Conservation (phyloP, 2,113 vertebrate genomes). For the Ceyx cyanopectus region DNA sequence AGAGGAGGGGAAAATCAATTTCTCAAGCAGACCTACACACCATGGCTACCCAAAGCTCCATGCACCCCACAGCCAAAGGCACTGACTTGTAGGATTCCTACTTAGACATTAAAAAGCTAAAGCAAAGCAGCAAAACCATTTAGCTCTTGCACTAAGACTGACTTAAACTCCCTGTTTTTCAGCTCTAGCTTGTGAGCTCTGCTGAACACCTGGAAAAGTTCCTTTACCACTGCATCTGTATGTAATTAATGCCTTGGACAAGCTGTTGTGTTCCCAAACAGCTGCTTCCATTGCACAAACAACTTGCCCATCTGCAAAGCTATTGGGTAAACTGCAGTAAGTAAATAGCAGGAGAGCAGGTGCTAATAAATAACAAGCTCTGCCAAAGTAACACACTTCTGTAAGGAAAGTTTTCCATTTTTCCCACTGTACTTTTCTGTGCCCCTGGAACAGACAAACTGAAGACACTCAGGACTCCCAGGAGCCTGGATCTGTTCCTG, state of each 20-base stretch:
- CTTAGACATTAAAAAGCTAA: background rate
- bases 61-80: background rate
- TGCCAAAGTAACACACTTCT: slow-evolving; percentile 14
- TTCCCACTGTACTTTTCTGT: background rate
- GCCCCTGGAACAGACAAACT: background rate
- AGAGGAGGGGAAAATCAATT: background rate
- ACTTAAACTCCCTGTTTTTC: background rate
- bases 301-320: slow-evolving; percentile 62
- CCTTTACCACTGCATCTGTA: slow-evolving; percentile 25
- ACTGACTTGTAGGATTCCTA: background rate
- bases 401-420: background rate
- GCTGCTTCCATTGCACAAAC: slow-evolving; percentile 59
- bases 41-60: background rate
- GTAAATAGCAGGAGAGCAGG: slow-evolving; percentile 70
- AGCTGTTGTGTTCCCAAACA: slow-evolving; percentile 63
- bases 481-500: background rate
- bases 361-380: slow-evolving; percentile 41
- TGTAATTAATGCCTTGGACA: slow-evolving; percentile 58
- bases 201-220: slow-evolving; percentile 54
- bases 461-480: background rate
- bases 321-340: slow-evolving; percentile 50
- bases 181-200: background rate
- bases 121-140: background rate
- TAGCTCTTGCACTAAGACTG: background rate
- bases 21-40: background rate